Conservation (phyloP, 2,888 invertebrate genomes). For the Frankliniella intonsa region DNA sequence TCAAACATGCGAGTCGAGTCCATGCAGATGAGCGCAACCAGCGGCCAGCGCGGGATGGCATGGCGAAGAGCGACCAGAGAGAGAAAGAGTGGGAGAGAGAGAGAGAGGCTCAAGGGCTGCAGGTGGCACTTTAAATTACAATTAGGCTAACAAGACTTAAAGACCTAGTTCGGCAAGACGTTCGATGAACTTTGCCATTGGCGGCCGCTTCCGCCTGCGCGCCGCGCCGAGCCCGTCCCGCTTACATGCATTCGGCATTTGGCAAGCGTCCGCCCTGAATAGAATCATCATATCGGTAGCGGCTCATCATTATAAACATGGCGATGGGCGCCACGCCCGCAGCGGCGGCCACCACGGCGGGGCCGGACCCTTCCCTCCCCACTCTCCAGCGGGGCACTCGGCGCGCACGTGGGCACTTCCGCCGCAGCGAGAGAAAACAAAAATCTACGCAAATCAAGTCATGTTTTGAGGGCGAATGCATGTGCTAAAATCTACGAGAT, state of each 20-base stretch:
- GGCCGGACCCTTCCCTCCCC: too few species aligned
- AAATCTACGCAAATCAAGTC: neutral
- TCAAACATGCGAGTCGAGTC: slow-evolving; percentile 11
- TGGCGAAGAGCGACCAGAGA: neutral
- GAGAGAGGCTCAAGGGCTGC: neutral
- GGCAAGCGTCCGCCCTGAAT: too few species aligned
- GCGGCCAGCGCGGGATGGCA: neutral
- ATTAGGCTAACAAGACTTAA: slow-evolving; percentile 6
- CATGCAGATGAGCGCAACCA: slow-evolving; percentile 15
- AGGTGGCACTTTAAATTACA: slow-evolving; percentile 6
- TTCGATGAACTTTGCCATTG: neutral
- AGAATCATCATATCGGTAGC: too few species aligned
- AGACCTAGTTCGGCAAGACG: neutral
- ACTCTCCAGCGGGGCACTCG: neutral
- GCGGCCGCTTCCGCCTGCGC: neutral
- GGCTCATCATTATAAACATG: too few species aligned
- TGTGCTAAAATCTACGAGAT: neutral
- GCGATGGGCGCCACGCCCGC: too few species aligned
- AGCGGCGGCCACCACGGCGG: too few species aligned
- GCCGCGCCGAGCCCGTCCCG: neutral
- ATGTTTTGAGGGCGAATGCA: neutral
- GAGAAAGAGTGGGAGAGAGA: neutral
- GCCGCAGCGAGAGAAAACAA: too few species aligned
- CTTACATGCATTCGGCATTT: too few species aligned
- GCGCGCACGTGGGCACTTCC: neutral